A percentile compares a stretch with the other conserved stretches of the same genome.
Evolutionary conservation across 2,888 invertebrate genomes (phyloP).

Genomic region (Pachliopta kotzebuea): DNA sequence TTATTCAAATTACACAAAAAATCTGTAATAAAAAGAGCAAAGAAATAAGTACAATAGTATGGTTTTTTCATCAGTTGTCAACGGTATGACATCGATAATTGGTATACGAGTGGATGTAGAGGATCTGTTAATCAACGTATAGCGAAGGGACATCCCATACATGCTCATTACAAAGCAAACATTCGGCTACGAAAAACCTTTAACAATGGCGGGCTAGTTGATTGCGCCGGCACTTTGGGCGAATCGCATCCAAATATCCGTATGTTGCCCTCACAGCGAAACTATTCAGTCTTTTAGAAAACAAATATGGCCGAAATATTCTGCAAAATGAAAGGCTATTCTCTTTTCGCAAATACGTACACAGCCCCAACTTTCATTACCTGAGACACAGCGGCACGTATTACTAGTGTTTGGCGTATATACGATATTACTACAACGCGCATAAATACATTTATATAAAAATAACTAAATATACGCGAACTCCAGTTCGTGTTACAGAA

Average conservation of each 20-base stretch:
- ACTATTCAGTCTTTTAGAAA: slow-evolving; percentile 25
- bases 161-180: slow-evolving; percentile 24
- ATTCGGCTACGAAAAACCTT: slow-evolving; percentile 26
- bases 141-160: slow-evolving; percentile 1
- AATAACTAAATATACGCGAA: background rate
- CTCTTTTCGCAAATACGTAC: slow-evolving; percentile 1
- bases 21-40: too few relatives aligned
- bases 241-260: slow-evolving; percentile 24
- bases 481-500: too few relatives aligned
- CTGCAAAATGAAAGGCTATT: slow-evolving; percentile 14
- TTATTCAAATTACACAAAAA: too few relatives aligned
- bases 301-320: slow-evolving; percentile 20
- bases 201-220: slow-evolving; percentile 25
- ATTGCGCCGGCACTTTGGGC: slow-evolving; percentile 22
- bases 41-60: too few relatives aligned
- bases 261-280: slow-evolving; percentile 24
- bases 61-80: background rate
- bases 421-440: too few relatives aligned
- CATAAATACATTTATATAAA: background rate
- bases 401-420: background rate
- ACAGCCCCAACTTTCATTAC: slow-evolving; percentile 10
- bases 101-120: background rate
- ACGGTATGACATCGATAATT: background rate
- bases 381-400: background rate
- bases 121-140: background rate